These are phyloP conservation scores for Strigamia crassipes DNA, from an alignment of 2,888 invertebrate species.

Conservation along the genomic window DNA sequence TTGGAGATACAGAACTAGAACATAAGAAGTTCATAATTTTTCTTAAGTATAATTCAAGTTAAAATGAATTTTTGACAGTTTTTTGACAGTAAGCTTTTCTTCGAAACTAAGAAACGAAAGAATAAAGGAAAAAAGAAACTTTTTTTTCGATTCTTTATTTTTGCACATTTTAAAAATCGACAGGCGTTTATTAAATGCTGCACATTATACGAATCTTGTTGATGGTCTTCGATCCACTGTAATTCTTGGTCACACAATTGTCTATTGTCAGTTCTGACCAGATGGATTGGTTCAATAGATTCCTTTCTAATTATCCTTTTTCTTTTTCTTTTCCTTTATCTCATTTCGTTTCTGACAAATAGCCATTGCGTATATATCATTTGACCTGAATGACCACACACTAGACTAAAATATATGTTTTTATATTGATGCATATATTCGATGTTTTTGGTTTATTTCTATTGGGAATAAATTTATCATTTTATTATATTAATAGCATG, in stretches of 20 bases:
- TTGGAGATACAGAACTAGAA: slow-evolving; percentile 7
- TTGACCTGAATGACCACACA: too few species aligned
- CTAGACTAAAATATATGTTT: too few species aligned
- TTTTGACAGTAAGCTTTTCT: too few species aligned
- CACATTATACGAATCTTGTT: neutral
- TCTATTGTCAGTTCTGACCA: neutral
- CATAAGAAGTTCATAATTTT: slow-evolving; percentile 18
- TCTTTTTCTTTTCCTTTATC: neutral
- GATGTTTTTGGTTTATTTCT: too few species aligned
- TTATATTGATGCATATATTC: too few species aligned
- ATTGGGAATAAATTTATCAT: too few species aligned
- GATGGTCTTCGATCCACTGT: neutral
- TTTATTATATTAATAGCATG: too few species aligned
- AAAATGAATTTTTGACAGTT: too few species aligned
- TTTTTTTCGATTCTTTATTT: too few species aligned
- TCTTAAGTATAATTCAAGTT: neutral
- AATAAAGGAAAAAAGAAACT: too few species aligned
- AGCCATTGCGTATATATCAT: neutral
- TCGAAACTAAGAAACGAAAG: too few species aligned
- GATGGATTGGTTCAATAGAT: slow-evolving; percentile 3
- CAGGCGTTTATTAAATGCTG: too few species aligned
- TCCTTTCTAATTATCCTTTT: slow-evolving; percentile 23
- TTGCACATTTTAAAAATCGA: neutral
- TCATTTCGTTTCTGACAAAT: neutral
- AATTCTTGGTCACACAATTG: slow-evolving; percentile 17